Evolutionary conservation across 2,113 vertebrate species (phyloP).

Genomic region (Burhinus oedicnemus): DNA sequence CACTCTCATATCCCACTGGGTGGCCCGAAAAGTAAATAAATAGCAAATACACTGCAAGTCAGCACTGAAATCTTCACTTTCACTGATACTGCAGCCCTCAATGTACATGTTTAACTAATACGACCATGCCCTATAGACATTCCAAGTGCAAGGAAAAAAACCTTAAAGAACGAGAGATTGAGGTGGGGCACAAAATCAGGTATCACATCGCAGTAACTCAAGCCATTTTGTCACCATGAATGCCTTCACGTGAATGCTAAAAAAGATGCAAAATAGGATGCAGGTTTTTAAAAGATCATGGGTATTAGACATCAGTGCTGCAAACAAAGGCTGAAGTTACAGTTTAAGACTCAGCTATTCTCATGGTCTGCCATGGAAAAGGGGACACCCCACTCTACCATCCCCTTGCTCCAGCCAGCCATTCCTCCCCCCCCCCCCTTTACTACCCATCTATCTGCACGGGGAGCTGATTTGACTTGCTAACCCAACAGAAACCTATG

Average conservation of each 20-base stretch:
- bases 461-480: background rate
- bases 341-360: background rate
- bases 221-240: background rate
- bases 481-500: background rate
- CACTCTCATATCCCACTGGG: background rate
- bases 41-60: background rate
- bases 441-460: background rate
- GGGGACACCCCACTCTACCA: background rate
- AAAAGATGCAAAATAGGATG: background rate
- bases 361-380: background rate
- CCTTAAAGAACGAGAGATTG: background rate
- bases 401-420: background rate
- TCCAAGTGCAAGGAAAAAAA: background rate
- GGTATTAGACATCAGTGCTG: background rate
- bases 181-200: background rate
- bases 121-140: background rate
- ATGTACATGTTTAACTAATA: background rate
- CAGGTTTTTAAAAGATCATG: background rate
- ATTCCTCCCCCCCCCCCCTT: background rate
- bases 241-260: background rate
- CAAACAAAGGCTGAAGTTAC: background rate
- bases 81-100: background rate
- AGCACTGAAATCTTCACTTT: slow-evolving; percentile 18
- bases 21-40: slow-evolving; percentile 17
- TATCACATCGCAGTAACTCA: background rate